Base-by-base conservation (phyloP, 92 coral and sea anemone species). In the Parazoanthus darwini region DNA sequence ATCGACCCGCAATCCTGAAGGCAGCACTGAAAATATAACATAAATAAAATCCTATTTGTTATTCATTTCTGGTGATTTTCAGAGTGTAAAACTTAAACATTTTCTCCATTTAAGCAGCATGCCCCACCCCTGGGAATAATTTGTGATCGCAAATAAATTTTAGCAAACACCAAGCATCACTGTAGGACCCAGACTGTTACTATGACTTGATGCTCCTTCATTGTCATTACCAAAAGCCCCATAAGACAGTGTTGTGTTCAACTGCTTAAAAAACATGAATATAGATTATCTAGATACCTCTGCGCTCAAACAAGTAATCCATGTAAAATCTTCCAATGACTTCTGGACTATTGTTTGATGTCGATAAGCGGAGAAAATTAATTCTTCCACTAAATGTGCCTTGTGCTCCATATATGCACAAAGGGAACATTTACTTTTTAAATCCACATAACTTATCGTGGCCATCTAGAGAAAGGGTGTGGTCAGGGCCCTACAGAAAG, bases 361-460 rank as follows among this genome's bases (percentile, higher is more conserved):
- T 93, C 94, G 93, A 93, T 20, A 94, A 88, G 66, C 93, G 77
- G 42, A 94, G 90, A 65, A 92, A 92, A n/a, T 94, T 84, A 14
- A 88, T 90, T 88, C 89, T 74, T 48, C 92, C 88, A 36, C 94
- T 88, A 51, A 65, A 92, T 4, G 93, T 90, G 81, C 88, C 94
- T 89, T 86, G 92, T 44, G 84, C 96, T 29, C 95, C 91, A 84
- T 88, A 92, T 44, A 92, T 90, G 78, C 92, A 90, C 51, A 94
- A 88, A 35, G 94, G 96, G 82, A 93, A 93, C 91, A 88, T 91
- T 26, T 94, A 63, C 86, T 91, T 93, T 54, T 83, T 85, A 88
- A 82, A 88, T 78, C 91, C 91, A 71, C 91, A 91, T 46, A 83
- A 43, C 83, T 91, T 91, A 79, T 82, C 81, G 68, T 91, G 89